Base-by-base conservation (phyloP, 2,888 invertebrate genomes). In the Acleris literana region DNA sequence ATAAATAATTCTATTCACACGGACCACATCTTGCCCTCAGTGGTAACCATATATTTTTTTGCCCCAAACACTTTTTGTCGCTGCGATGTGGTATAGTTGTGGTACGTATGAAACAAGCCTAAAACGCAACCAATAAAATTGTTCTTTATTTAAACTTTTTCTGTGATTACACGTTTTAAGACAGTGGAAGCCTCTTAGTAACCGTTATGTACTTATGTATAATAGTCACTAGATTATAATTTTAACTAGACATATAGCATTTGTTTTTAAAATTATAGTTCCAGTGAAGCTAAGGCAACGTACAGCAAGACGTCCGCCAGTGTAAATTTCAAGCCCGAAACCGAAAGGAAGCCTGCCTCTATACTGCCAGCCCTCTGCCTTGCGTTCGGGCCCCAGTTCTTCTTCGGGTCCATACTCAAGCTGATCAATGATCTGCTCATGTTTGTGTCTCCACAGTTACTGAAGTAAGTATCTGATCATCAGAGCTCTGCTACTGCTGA, bases 401-500 rank as follows among this genome's bases (percentile, higher is more conserved):
- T 98, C 1, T 95, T 97, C 76, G 98, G 98, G n/a, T 94, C 97
- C 0, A 83, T 95, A 60, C 92, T 98, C 71, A 99, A 99, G 87
- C 84, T 98, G 0, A 78, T 95, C 46, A 96, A 97, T 78, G 99
- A 98, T 87, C 70, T 96, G 17, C 86, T 99, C 62, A 96, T 96
- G 71, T 99, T 99, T 87, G 94, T 96, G 51, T 97, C 97, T 75
- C 99, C 99, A 0, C 96, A 97, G 86, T 93, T 99, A 76, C 93
- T 98, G 69, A 95, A 94, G 98, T 97, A 92, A 94, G 84, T 79
- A 44, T 51, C 20, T 3, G 29, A 17, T 46, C 46, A 5, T 4
- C 39, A 13, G 39, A 13, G 11, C 33, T 11, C 33, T 11, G 33
- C 33, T 33, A 3, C 33, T 33, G 9, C 22, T 25, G 25, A 5